Conservation (phyloP, 2,113 vertebrate genomes). For the Daubentonia madagascariensis region DNA sequence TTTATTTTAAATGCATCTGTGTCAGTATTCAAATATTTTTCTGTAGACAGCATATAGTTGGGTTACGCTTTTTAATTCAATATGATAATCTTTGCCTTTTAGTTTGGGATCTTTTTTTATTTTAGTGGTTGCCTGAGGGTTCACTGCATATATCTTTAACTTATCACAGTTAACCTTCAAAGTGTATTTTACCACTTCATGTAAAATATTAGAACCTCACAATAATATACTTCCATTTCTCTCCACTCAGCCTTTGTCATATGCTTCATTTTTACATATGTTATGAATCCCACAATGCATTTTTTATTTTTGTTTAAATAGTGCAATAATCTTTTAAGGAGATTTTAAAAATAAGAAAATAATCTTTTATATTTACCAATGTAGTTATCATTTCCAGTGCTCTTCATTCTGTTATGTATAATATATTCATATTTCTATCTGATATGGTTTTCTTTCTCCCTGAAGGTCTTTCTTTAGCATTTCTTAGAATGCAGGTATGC, state of each 20-base stretch:
- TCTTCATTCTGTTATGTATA: not conserved
- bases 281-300: not conserved
- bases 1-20: not conserved
- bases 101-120: not conserved
- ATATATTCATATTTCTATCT: not conserved
- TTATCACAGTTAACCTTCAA: not conserved
- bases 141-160: not conserved
- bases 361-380: not conserved
- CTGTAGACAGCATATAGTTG: not conserved
- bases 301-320: not conserved
- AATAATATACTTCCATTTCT: not conserved
- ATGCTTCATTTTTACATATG: not conserved
- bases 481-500: not conserved
- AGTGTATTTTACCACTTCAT: not conserved
- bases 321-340: not conserved
- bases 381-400: not conserved
- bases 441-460: not conserved
- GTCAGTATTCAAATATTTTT: not conserved
- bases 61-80: not conserved
- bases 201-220: not conserved
- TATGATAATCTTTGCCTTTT: not conserved
- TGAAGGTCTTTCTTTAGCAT: not conserved
- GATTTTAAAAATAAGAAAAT: not conserved
- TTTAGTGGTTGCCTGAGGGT: not conserved
- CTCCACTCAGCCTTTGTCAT: not conserved